Conservation (phyloP, 2,797 vertebrate species). For the Neosilurus mollespiculum region DNA sequence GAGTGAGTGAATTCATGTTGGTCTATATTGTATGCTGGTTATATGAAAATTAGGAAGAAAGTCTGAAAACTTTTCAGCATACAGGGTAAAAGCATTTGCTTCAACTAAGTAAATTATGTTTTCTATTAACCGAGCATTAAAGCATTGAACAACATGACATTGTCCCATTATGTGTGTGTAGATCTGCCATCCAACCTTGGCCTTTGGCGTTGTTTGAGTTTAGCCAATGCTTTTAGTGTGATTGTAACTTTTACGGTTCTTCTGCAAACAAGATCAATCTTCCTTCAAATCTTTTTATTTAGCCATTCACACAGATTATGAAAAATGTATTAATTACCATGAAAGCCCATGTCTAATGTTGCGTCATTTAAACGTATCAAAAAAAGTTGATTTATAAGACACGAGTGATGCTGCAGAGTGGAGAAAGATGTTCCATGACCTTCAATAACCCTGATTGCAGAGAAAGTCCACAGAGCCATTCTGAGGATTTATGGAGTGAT, state of each 20-base stretch:
- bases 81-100: conserved; percentile 4
- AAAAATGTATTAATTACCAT: conserved; percentile 77
- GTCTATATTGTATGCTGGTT: no score
- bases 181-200: conserved; percentile 55
- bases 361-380: conserved; percentile 66
- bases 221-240: conserved; percentile 71
- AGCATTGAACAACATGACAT: conserved; percentile 36
- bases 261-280: conserved; percentile 68
- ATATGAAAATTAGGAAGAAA: no score
- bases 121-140: conserved; percentile 19
- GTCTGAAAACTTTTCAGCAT: no score
- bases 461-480: conserved; percentile 40
- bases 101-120: conserved; percentile 22
- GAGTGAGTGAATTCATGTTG: no score
- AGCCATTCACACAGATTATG: conserved; percentile 66
- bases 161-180: conserved; percentile 35
- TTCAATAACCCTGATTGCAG: conserved; percentile 57
- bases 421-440: conserved; percentile 56
- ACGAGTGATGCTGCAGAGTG: conserved; percentile 44
- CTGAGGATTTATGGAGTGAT: conserved; percentile 60
- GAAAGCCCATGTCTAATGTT: conserved; percentile 66
- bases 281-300: conserved; percentile 68
- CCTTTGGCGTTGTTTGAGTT: conserved; percentile 53
- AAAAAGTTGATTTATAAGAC: conserved; percentile 70
- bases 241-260: conserved; percentile 70